phyloP scores from a whole-genome alignment of 2,797 vertebrate species.

The Neomorphus geoffroyi region DNA sequence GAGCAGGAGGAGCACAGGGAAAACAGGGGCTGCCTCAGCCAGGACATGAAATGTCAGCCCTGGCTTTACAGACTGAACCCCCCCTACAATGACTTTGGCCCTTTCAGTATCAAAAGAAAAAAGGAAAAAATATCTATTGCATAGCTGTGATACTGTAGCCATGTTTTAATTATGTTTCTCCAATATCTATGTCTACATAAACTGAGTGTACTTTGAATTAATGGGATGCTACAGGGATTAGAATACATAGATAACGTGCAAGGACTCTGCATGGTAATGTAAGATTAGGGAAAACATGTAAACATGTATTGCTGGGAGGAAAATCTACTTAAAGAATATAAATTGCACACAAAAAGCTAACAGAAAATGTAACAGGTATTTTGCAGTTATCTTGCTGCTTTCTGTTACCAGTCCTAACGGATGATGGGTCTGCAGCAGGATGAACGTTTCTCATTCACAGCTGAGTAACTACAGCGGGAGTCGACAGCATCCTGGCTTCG shows the following conservation, averaged over 20 bases:
- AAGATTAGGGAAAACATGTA: neutral
- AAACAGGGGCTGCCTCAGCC: neutral
- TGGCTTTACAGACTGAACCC: neutral
- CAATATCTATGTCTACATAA: neutral
- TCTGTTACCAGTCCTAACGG: neutral
- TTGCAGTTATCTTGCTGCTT: neutral
- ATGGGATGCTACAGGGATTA: neutral
- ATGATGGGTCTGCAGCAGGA: neutral
- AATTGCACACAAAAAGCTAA: neutral
- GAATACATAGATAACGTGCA: neutral
- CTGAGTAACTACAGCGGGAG: neutral
- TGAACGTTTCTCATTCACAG: neutral
- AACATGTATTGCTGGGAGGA: neutral
- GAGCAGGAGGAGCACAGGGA: neutral
- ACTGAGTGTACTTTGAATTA: neutral
- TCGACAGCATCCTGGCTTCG: neutral
- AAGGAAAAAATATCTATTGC: neutral
- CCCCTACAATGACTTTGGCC: neutral
- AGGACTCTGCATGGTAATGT: neutral
- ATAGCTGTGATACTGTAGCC: neutral
- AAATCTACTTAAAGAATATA: neutral
- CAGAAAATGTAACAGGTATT: neutral
- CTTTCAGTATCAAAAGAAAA: neutral
- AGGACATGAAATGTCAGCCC: neutral
- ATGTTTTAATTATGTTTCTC: neutral